Evolutionary conservation across 2,113 vertebrate genomes (phyloP).

Genomic region (Pterocles gutturalis): DNA sequence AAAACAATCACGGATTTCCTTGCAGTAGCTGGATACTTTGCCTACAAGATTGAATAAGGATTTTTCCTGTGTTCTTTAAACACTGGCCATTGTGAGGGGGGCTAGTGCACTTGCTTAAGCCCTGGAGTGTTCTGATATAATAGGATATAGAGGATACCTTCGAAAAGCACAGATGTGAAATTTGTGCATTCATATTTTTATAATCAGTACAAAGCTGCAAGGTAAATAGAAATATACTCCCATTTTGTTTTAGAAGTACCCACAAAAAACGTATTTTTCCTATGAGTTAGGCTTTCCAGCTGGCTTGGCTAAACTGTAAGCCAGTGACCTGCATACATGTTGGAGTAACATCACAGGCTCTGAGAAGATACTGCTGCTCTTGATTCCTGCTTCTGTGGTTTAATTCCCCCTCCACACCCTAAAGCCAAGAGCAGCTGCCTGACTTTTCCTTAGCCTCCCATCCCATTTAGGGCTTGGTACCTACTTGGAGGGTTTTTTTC

Average conservation of each 20-base stretch:
- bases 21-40: background rate
- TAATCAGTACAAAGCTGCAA: background rate
- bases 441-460: background rate
- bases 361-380: background rate
- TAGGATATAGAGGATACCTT: background rate
- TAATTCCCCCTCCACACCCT: background rate
- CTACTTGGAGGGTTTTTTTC: background rate
- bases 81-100: background rate
- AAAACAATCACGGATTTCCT: background rate
- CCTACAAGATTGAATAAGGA: background rate
- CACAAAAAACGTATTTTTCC: background rate
- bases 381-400: accelerated
- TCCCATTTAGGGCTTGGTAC: background rate
- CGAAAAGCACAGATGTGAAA: background rate
- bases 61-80: background rate
- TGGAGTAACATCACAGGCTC: background rate
- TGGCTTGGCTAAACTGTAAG: background rate
- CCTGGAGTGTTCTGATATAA: background rate
- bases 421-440: background rate
- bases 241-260: background rate
- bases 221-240: background rate
- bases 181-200: background rate
- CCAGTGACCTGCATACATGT: background rate
- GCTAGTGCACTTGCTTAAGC: background rate
- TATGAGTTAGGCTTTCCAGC: background rate